A percentile compares a stretch with the other conserved stretches of the same genome.
phyloP scores from a whole-genome alignment of 2,797 vertebrate species.

The Centroberyx gerrardi region DNA sequence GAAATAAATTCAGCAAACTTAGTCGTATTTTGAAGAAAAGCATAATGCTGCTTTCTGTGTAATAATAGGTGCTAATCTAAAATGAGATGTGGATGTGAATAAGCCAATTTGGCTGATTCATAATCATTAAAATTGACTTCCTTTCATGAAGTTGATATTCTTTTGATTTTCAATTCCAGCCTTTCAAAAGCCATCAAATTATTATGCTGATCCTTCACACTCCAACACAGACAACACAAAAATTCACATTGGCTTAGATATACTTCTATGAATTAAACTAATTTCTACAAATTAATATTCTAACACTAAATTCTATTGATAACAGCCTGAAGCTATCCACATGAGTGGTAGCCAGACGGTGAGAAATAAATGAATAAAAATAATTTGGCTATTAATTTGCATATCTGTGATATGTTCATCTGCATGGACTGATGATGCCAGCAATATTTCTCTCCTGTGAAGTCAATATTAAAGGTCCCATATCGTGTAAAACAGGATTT shows the following conservation, averaged over 20 bases:
- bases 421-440: constrained; percentile 24
- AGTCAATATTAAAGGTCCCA: background rate
- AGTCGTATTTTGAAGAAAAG: background rate
- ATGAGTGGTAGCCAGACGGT: constrained; percentile 61
- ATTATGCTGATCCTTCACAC: constrained; percentile 56
- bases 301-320: constrained; percentile 46
- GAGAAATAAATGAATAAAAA: constrained; percentile 54
- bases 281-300: constrained; percentile 68
- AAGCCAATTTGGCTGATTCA: constrained; percentile 29
- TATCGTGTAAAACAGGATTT: too few species aligned
- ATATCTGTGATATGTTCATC: too few species aligned
- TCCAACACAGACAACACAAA: constrained; percentile 47
- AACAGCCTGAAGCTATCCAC: constrained; percentile 31
- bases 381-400: constrained; percentile 1
- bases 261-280: constrained; percentile 64
- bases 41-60: constrained; percentile 1
- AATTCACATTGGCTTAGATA: constrained; percentile 63
- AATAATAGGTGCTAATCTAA: constrained; percentile 44
- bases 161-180: constrained; percentile 49
- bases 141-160: constrained; percentile 51
- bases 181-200: constrained; percentile 53
- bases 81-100: constrained; percentile 42
- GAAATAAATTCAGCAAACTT: too few species aligned
- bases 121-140: constrained; percentile 47
- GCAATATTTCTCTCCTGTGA: constrained; percentile 41